Percentiles rank a stretch among this genome's conserved stretches.
Evolutionary conservation across 2,888 invertebrate genomes (phyloP).

Genomic region (Cantharis lateralis): DNA sequence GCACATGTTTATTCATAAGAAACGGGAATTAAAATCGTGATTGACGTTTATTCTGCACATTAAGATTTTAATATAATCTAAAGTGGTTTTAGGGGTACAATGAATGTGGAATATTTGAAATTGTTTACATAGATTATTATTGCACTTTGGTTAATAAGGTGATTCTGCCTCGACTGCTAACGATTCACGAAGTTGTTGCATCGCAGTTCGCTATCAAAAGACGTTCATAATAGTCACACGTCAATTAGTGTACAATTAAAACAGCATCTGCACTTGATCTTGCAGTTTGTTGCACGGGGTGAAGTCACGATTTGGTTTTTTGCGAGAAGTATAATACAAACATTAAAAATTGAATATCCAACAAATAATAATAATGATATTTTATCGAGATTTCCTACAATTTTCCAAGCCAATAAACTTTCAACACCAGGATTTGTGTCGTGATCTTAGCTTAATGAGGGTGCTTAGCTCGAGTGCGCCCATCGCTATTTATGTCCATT

Average conservation of each 20-base stretch:
- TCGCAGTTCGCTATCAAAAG: constrained; percentile 15
- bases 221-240: constrained; percentile 32
- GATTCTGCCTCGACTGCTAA: constrained; percentile 8
- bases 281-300: constrained; percentile 9
- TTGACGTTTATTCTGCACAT: background rate
- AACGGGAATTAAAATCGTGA: background rate
- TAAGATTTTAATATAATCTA: background rate
- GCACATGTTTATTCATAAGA: background rate
- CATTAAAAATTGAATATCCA: background rate
- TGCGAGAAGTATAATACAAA: background rate
- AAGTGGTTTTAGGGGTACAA: background rate
- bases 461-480: background rate
- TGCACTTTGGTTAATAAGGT: background rate
- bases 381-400: background rate
- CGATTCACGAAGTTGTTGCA: constrained; percentile 23
- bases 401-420: background rate
- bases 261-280: constrained; percentile 18
- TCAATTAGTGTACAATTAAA: constrained; percentile 35
- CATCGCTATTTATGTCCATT: background rate
- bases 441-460: background rate
- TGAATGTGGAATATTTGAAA: background rate
- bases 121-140: background rate
- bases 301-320: constrained; percentile 12
- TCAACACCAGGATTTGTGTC: background rate
- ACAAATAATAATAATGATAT: background rate